These are phyloP conservation scores for Platynereis dumerilii DNA, from an alignment of 2,888 invertebrate genomes.

Conservation along the genomic window DNA sequence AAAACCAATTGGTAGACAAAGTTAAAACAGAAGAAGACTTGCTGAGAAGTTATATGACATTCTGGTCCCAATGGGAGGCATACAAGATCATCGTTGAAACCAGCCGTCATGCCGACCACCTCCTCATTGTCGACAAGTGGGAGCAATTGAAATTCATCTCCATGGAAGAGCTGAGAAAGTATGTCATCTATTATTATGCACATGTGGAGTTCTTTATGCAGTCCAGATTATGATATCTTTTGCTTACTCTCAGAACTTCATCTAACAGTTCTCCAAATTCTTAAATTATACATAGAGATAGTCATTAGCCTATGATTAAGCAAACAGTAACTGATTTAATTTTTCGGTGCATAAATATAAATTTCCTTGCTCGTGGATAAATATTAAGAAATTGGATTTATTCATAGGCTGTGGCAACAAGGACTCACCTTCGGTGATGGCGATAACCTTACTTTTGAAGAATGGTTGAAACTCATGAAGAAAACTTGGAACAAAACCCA, in stretches of 20 bases:
- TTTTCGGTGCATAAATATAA: too few species aligned
- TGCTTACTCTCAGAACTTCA: too few species aligned
- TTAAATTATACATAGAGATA: too few species aligned
- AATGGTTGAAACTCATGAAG: conserved; percentile 7
- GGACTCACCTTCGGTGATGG: conserved; percentile 21
- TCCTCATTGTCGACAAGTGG: conserved; percentile 56
- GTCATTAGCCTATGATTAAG: too few species aligned
- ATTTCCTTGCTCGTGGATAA: too few species aligned
- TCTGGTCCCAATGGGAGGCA: conserved; percentile 60
- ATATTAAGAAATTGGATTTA: too few species aligned
- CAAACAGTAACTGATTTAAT: too few species aligned
- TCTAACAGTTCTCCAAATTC: too few species aligned
- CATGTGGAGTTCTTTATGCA: too few species aligned
- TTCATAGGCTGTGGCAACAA: conserved; percentile 26
- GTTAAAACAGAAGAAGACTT: conserved; percentile 47
- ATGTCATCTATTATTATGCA: conserved; percentile 31
- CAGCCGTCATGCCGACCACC: conserved; percentile 50
- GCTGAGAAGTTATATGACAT: conserved; percentile 54
- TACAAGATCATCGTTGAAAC: conserved; percentile 54
- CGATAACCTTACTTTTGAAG: conserved; percentile 12
- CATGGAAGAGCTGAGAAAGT: conserved; percentile 58
- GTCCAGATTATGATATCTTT: too few species aligned
- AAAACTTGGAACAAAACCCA: not conserved
- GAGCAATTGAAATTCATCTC: conserved; percentile 54
- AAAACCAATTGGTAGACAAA: conserved; percentile 13